A percentile compares a stretch with the other conserved stretches of the same genome.
These are phyloP conservation scores for Hylia prasina DNA, from an alignment of 2,113 vertebrate genomes.

Conservation along the genomic window DNA sequence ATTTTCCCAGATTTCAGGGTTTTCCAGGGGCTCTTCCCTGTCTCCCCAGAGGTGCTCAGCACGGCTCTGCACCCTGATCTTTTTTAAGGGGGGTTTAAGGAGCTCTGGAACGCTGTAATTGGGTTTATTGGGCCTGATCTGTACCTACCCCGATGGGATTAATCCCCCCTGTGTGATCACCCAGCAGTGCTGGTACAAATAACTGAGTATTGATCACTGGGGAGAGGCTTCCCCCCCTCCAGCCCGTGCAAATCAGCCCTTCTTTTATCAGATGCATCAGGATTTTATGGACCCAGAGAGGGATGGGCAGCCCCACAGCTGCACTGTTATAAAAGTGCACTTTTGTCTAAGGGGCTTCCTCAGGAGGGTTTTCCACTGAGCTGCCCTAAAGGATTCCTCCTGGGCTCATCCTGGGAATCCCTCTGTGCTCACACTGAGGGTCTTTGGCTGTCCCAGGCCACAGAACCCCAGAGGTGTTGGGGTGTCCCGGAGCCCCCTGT, in stretches of 20 bases:
- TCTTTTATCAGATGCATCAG: neutral
- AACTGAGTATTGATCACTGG: neutral
- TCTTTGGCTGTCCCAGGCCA: neutral
- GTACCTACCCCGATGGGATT: neutral
- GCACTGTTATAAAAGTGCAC: neutral
- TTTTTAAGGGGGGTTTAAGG: neutral
- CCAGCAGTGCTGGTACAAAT: neutral
- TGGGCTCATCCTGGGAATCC: neutral
- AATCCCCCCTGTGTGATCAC: neutral
- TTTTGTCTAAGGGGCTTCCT: neutral
- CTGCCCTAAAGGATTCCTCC: neutral
- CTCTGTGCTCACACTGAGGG: neutral
- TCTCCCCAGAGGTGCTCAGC: neutral
- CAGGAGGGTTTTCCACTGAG: neutral
- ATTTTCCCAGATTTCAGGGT: neutral
- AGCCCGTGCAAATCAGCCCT: neutral
- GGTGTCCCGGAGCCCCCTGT: neutral
- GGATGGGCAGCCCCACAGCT: neutral
- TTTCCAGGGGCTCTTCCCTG: neutral
- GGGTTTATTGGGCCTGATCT: neutral
- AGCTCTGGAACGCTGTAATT: neutral
- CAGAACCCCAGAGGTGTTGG: neutral
- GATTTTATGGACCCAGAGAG: neutral
- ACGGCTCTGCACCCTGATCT: neutral
- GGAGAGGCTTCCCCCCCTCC: neutral